phyloP scores from a whole-genome alignment of 2,113 vertebrate genomes.

The Abramis brama region DNA sequence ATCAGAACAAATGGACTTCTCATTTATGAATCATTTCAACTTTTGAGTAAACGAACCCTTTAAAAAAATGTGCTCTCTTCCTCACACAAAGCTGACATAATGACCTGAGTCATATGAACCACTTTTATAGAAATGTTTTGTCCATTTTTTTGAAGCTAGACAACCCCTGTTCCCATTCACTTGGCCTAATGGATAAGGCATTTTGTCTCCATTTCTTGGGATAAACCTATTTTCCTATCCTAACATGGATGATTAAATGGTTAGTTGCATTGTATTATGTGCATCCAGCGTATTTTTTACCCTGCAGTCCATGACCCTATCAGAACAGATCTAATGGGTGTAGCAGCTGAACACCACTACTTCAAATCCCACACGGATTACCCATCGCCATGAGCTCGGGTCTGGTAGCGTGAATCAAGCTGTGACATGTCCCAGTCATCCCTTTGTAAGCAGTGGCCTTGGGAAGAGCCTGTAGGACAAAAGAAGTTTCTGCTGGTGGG shows the following conservation, averaged over 20 bases:
- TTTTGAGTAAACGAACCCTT: no score
- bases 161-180: no score
- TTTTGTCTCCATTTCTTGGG: background rate
- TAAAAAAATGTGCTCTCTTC: no score
- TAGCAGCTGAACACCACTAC: background rate
- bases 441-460: background rate
- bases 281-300: background rate
- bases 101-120: no score
- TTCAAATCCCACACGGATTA: background rate
- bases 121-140: no score
- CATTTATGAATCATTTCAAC: no score
- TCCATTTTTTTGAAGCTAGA: no score
- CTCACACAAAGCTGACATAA: no score
- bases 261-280: background rate
- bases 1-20: no score
- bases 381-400: background rate
- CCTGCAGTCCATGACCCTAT: background rate
- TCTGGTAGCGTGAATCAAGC: background rate
- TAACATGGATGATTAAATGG: no score
- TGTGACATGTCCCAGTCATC: background rate
- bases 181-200: background rate
- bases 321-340: background rate
- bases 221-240: background rate
- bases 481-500: slow-evolving; percentile 14
- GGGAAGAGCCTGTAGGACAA: slow-evolving; percentile 23